Base-by-base conservation (phyloP, 2,113 vertebrate genomes). In the Bos indicus region DNA sequence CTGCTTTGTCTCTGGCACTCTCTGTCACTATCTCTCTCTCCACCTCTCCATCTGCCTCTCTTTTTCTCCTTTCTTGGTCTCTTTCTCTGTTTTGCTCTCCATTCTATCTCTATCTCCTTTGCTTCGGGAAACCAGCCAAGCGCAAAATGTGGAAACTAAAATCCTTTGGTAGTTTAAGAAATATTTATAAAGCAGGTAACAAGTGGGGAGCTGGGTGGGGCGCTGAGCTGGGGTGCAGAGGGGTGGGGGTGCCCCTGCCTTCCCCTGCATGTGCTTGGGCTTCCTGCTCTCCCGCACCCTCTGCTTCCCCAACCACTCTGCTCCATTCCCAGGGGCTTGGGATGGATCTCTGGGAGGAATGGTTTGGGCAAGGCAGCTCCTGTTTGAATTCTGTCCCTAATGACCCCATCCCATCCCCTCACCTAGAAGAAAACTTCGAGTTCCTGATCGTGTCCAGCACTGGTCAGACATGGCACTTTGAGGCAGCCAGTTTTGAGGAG, bases 141-240 rank as follows among this genome's bases (percentile, higher is more conserved):
- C 99, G 99, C 99, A 99, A 99, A 99, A 99, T 99, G 99, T 99
- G 99, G 99, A 99, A 99, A 98, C 99, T 99, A 99, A 99, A 99
- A 99, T 99, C 99, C 99, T 99, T 99, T 99, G 99, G 99, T 99
- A 99, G 99, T 99, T 99, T 99, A 99, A 99, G 99, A 99, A 99
- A 99, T 99, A 99, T 99, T 99, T 99, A 99, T 99, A 99, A 99
- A 99, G 99, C 99, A 99, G 99, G 99, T 99, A 99, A 99, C 97
- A 97, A 95, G 97, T 14, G 97, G 96, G 56, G 92, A 43, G 96
- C 94, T 51, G 96, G 97, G 97, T 98, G 94, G 97, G 98, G 71
- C 25, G 64, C 97, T 98, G 93, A 98, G 98, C 94, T 96, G 98
- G 97, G 98, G 59, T 97, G 97, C 97, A 98, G 98, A 97, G 59